Evolutionary conservation across 2,888 invertebrate species (phyloP).

Genomic region (Stenotaenia linearis): DNA sequence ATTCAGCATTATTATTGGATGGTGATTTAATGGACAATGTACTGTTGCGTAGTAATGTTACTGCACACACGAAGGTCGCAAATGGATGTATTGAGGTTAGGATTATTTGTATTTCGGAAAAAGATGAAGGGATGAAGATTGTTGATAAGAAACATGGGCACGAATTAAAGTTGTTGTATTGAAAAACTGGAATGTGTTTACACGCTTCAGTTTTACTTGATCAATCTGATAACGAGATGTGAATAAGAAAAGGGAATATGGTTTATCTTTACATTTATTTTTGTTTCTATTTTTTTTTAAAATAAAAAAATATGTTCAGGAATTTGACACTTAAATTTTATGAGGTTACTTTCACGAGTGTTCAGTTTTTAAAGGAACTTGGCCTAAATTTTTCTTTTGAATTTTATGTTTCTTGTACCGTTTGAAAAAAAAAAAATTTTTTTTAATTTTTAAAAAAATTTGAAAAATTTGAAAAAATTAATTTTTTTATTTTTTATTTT

Average conservation of each 20-base stretch:
- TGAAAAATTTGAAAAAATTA: background rate
- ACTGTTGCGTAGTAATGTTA: background rate
- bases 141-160: background rate
- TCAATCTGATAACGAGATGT: background rate
- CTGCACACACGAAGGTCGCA: background rate
- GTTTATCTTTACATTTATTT: background rate
- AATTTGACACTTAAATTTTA: constrained; percentile 6
- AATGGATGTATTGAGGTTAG: background rate
- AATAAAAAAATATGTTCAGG: background rate
- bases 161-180: background rate
- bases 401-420: no score
- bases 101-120: background rate
- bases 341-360: background rate
- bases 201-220: no score
- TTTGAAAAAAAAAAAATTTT: no score
- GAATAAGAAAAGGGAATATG: background rate
- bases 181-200: background rate
- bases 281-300: background rate
- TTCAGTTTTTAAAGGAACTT: background rate
- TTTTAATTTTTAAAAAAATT: background rate
- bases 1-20: background rate
- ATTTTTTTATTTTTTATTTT: background rate
- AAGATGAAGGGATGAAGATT: background rate
- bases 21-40: background rate
- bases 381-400: background rate